Conservation (phyloP, 2,888 invertebrate species). For the Aphrophora alni region DNA sequence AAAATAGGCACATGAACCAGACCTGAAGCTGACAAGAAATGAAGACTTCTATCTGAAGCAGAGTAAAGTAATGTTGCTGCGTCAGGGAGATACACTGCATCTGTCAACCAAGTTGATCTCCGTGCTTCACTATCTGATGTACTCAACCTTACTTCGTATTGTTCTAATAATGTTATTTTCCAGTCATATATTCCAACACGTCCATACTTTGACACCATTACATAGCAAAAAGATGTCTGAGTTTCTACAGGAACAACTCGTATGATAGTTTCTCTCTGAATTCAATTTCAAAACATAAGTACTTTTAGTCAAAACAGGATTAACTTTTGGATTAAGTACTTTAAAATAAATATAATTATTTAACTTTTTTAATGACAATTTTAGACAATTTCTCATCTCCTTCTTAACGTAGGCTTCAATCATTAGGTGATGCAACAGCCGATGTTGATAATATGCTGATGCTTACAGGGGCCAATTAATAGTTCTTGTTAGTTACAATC, state of each 20-base stretch:
- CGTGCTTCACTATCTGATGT: constrained; percentile 22
- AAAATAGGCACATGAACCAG: constrained; percentile 64
- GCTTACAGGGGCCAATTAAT: no score
- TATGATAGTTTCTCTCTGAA: constrained; percentile 65
- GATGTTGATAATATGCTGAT: no score
- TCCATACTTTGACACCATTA: constrained; percentile 65
- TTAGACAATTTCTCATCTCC: no score
- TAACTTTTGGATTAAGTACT: no score
- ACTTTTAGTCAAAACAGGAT: no score
- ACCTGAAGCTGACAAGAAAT: constrained; percentile 66
- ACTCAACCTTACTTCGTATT: constrained; percentile 35
- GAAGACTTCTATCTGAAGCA: constrained; percentile 66
- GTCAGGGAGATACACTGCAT: constrained; percentile 65
- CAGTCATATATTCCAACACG: constrained; percentile 67
- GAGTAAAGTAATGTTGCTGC: constrained; percentile 63
- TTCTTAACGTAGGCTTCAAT: no score
- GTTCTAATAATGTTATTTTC: constrained; percentile 57
- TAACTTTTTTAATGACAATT: no score
- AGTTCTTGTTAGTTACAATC: no score
- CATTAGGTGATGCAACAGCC: no score
- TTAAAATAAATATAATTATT: no score
- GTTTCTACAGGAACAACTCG: constrained; percentile 65
- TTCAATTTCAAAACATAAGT: no score
- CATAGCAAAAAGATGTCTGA: constrained; percentile 66
- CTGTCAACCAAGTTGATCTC: constrained; percentile 63